phyloP scores from a whole-genome alignment of 2,888 invertebrate species.

The Zygaena filipendulae region DNA sequence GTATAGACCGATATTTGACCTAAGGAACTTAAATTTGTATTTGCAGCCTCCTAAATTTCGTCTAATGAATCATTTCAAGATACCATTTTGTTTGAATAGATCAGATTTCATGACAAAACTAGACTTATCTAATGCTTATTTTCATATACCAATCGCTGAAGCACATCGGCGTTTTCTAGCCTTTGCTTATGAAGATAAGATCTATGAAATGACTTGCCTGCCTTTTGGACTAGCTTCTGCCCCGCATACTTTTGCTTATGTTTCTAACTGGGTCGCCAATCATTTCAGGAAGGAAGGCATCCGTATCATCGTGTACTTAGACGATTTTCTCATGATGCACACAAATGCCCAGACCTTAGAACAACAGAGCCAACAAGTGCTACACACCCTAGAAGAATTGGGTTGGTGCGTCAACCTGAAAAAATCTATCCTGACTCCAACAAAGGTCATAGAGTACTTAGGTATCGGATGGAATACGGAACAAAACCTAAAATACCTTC shows the following conservation, averaged over 20 bases:
- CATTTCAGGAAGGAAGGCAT: slow-evolving; percentile 7
- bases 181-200: not conserved
- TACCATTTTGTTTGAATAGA: slow-evolving; percentile 1
- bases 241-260: slow-evolving; percentile 9
- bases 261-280: slow-evolving; percentile 12
- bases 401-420: too few relatives aligned
- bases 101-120: slow-evolving; percentile 11
- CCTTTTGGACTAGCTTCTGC: slow-evolving; percentile 14
- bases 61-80: slow-evolving; percentile 4
- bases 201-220: slow-evolving; percentile 11
- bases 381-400: too few relatives aligned
- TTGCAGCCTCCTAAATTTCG: slow-evolving; percentile 5
- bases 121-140: slow-evolving; percentile 14
- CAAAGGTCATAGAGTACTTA: too few relatives aligned
- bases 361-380: too few relatives aligned
- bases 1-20: slow-evolving; percentile 6
- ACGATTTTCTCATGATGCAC: slow-evolving; percentile 14
- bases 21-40: slow-evolving; percentile 8
- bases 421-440: too few relatives aligned
- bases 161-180: slow-evolving; percentile 8
- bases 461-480: too few relatives aligned
- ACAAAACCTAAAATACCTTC: too few relatives aligned
- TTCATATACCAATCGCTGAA: slow-evolving; percentile 10
- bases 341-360: too few relatives aligned
- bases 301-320: slow-evolving; percentile 11